Conservation (phyloP, 2,888 invertebrate species). For the Leptopilina myrica region DNA sequence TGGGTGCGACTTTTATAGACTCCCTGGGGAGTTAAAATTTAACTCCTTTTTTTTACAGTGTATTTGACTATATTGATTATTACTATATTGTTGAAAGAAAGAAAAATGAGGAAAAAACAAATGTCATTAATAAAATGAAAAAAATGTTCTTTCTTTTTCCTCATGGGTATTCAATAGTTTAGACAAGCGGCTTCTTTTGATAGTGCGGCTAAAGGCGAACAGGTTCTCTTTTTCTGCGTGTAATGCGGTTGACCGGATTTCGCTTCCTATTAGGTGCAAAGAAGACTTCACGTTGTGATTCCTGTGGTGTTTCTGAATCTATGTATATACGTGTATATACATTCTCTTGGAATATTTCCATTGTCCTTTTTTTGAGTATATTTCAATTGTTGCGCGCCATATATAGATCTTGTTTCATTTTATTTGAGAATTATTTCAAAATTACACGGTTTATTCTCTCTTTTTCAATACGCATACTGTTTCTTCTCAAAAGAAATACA, state of each 20-base stretch:
- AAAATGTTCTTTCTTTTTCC: background rate
- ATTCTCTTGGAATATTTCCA: background rate
- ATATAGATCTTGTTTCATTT: background rate
- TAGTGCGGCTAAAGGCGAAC: background rate
- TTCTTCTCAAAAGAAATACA: background rate
- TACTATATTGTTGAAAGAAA: background rate
- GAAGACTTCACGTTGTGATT: constrained; percentile 14
- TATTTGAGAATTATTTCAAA: constrained; percentile 14
- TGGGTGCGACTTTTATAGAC: too few relatives aligned
- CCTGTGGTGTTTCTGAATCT: constrained; percentile 14
- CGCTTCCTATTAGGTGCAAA: background rate
- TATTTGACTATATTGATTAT: background rate
- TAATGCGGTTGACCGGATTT: constrained; percentile 8
- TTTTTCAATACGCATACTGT: background rate
- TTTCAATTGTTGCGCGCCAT: background rate
- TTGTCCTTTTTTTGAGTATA: too few relatives aligned
- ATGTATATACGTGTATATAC: background rate
- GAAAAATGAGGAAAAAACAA: background rate
- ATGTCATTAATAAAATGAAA: constrained; percentile 1
- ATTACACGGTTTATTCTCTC: constrained; percentile 19
- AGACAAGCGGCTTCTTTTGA: constrained; percentile 16
- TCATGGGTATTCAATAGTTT: background rate
- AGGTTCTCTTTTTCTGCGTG: constrained; percentile 16
- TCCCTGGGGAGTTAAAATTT: too few relatives aligned
- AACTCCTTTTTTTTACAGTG: too few relatives aligned